These are phyloP conservation scores for Chionoecetes opilio DNA, from an alignment of 1,140 invertebrate species.

Conservation along the genomic window DNA sequence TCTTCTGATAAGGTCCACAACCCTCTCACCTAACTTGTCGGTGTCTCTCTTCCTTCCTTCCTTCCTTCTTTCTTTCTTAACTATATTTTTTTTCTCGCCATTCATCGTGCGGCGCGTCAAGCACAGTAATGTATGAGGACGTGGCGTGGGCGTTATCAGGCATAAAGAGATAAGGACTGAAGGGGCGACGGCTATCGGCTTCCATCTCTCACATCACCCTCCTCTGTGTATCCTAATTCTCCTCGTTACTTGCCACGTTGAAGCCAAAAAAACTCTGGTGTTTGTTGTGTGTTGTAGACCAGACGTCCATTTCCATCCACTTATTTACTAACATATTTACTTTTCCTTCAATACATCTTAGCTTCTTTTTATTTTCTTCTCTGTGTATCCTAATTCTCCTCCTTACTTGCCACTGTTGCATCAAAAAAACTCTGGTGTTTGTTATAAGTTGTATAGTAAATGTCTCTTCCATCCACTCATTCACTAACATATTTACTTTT, in stretches of 20 bases:
- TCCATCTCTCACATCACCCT: not conserved
- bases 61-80: not conserved
- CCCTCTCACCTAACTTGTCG: not conserved
- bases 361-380: not conserved
- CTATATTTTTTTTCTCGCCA: not conserved
- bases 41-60: not conserved
- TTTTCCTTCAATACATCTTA: no score
- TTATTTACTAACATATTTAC: not conserved
- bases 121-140: slow-evolving; percentile 19
- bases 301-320: not conserved
- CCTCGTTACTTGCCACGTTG: not conserved
- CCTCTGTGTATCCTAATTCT: not conserved
- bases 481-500: no score
- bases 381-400: not conserved
- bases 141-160: not conserved
- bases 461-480: no score
- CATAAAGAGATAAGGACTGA: slow-evolving; percentile 2
- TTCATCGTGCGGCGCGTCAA: not conserved
- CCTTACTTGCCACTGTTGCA: no score
- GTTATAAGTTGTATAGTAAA: no score
- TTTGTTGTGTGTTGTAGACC: no score
- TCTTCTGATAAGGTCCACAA: not conserved
- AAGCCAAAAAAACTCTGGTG: not conserved
- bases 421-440: no score
- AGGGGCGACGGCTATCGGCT: not conserved